These are phyloP conservation scores for Empis livida DNA, from an alignment of 2,888 invertebrate genomes.

Conservation along the genomic window DNA sequence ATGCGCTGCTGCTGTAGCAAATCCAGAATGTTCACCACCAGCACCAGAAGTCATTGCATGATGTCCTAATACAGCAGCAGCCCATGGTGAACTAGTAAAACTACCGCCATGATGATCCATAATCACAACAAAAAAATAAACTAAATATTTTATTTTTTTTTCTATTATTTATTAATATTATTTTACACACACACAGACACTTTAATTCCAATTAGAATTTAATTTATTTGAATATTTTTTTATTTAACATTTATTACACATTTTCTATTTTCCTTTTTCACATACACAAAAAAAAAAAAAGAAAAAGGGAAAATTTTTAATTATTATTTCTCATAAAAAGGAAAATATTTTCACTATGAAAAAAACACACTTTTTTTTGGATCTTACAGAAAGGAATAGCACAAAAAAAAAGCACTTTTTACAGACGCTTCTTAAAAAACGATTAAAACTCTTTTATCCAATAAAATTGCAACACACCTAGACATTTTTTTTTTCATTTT, in stretches of 20 bases:
- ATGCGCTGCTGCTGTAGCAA: slow-evolving; percentile 36
- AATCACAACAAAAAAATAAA: neutral
- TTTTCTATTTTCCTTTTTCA: slow-evolving; percentile 5
- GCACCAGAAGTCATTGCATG: slow-evolving; percentile 30
- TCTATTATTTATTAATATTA: slow-evolving; percentile 2
- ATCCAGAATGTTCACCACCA: slow-evolving; percentile 30
- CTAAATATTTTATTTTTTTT: no score
- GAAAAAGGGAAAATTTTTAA: no score
- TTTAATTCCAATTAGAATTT: slow-evolving; percentile 8
- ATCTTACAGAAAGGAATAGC: no score
- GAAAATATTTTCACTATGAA: no score
- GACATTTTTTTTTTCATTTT: no score
- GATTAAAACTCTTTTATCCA: no score
- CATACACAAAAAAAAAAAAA: neutral
- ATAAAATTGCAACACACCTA: no score
- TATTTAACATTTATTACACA: slow-evolving; percentile 3
- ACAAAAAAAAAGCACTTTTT: no score
- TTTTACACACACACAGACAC: slow-evolving; percentile 6
- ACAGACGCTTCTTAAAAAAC: no score
- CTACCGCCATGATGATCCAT: slow-evolving; percentile 72
- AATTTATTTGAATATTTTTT: neutral
- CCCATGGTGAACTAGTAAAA: slow-evolving; percentile 65
- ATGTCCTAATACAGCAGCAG: slow-evolving; percentile 60
- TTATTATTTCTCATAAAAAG: neutral
- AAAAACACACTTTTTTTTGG: no score